Conservation (phyloP, 2,888 invertebrate genomes). For the Onthophagus sagittarius region DNA sequence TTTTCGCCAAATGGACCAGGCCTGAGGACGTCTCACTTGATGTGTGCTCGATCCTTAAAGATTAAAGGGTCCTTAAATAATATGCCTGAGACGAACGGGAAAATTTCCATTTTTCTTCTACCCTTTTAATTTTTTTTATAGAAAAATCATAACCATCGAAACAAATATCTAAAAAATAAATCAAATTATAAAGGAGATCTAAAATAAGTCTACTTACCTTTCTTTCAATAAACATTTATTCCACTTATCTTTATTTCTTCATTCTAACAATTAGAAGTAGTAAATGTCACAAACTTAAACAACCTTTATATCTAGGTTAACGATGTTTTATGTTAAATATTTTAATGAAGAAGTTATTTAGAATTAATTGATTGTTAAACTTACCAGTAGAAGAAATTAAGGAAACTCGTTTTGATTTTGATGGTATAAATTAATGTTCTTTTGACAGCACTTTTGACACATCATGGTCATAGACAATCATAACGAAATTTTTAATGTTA, state of each 20-base stretch:
- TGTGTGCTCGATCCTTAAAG: conserved; percentile 5
- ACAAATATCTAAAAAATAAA: background rate
- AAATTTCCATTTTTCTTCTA: background rate
- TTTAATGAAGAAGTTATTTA: background rate
- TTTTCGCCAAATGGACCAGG: conserved; percentile 1
- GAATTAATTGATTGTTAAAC: conserved; percentile 1
- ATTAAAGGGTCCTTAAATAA: conserved; percentile 1
- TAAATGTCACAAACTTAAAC: background rate
- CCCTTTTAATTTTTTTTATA: background rate
- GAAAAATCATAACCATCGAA: background rate
- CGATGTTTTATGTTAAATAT: background rate
- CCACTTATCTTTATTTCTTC: background rate
- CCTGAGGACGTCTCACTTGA: conserved; percentile 4
- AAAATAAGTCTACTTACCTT: background rate
- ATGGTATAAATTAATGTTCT: conserved; percentile 18
- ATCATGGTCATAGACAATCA: conserved; percentile 19
- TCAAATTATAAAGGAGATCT: background rate
- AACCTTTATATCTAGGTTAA: background rate
- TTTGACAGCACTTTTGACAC: conserved; percentile 23
- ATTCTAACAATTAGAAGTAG: background rate
- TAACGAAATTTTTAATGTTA: conserved; percentile 17
- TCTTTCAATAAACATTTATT: too few relatives aligned
- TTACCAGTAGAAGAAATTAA: conserved; percentile 20
- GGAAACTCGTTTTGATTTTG: conserved; percentile 17
- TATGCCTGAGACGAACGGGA: background rate